Percentiles rank a stretch among this genome's conserved stretches.
Evolutionary conservation across 2,113 vertebrate genomes (phyloP).

Genomic region (Alethe diademata): DNA sequence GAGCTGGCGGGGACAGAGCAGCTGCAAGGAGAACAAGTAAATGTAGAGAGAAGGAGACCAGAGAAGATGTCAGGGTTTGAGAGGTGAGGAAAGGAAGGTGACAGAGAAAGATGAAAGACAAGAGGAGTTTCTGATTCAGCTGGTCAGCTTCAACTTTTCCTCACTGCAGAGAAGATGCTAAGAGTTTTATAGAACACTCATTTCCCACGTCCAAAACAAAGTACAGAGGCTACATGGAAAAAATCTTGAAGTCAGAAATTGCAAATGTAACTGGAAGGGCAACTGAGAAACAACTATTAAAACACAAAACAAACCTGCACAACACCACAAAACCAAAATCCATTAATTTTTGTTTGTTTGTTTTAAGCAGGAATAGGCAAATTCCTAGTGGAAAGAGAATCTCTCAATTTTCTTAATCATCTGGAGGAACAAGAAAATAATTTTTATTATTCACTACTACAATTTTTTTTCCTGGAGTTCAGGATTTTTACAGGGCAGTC

Average conservation of each 20-base stretch:
- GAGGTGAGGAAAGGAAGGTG: background rate
- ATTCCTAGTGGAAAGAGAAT: background rate
- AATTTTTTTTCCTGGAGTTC: background rate
- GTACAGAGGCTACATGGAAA: background rate
- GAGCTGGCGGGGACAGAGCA: rapidly evolving
- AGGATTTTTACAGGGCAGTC: background rate
- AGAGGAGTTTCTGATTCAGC: background rate
- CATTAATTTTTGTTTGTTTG: background rate
- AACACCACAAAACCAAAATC: background rate
- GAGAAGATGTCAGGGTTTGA: background rate
- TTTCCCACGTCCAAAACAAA: background rate
- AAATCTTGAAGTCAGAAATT: background rate
- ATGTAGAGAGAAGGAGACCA: background rate
- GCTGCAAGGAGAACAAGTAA: background rate
- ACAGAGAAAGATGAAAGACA: background rate
- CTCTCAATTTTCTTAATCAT: background rate
- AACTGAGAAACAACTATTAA: background rate
- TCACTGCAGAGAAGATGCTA: background rate
- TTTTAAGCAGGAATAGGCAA: background rate
- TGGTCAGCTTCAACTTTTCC: background rate
- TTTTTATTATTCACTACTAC: background rate
- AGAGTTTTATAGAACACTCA: background rate
- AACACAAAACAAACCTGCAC: background rate
- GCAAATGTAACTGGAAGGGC: background rate
- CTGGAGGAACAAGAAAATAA: background rate